Base-by-base conservation (phyloP, 1,140 invertebrate genomes). In the Drosophila kikkawai region DNA sequence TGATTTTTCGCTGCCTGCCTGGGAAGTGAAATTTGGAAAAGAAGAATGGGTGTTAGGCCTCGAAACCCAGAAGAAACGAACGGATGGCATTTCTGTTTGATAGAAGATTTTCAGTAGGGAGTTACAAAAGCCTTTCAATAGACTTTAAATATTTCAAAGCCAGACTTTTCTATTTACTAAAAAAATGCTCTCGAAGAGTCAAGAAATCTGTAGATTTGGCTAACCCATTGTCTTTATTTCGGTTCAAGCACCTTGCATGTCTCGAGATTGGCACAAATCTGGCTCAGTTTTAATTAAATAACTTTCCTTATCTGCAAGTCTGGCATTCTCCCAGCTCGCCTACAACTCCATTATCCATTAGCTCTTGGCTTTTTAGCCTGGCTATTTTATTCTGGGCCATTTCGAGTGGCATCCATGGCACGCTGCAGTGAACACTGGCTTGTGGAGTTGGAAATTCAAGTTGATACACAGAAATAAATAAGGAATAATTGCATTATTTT, bases 341-440 rank as follows among this genome's bases (percentile, higher is more conserved):
- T 64, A 75, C 80, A 81, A 73, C 80, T 71, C 57, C 70, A 90
- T 51, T 51, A 51, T 79, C 80, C 77, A 80, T 83, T 90, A 78
- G 47, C 57, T 39, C 8, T 55, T 57, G 55, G 56, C 63, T 50
- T 39, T 39, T 29, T 0, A 34, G 29, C 51, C 48, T 50, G 50
- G 36, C 83, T 70, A 55, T 58, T 82, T 59, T 44, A 80, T 84
- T 88, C 50, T 58, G 67, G 69, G 79, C 65, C 82, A 79, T 58
- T 79, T 59, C 51, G 22, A 76, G 70, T 85, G 81, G 74, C 80
- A 90, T 88, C 81, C 77, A 81, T 50, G 85, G 85, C 79, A 88
- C 81, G 85, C 85, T 88, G 80, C 84, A 64, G 76, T 88, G 84
- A 74, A 58, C 84, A 86, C 67, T 32, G 44, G 37, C 50, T 57